Evolutionary conservation across 2,113 vertebrate species (phyloP).

Genomic region (Pelecanus crispus): DNA sequence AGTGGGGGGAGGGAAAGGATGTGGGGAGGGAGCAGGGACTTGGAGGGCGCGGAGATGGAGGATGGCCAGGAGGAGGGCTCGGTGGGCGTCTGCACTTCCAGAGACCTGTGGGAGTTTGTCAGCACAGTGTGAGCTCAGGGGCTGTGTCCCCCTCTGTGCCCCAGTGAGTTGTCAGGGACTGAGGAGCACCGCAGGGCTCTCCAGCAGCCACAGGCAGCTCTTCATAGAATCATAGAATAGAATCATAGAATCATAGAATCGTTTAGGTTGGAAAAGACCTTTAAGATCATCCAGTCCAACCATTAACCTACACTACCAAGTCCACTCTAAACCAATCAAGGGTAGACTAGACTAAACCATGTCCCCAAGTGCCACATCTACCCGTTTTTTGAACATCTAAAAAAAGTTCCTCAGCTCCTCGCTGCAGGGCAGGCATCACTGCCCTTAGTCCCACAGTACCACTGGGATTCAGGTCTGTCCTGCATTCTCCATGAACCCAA

Average conservation of each 20-base stretch:
- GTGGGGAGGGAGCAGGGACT: not conserved
- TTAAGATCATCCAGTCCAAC: no score
- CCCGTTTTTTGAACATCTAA: no score
- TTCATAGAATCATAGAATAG: no score
- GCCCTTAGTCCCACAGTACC: rapidly evolving
- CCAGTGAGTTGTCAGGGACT: not conserved
- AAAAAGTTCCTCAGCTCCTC: no score
- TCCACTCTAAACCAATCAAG: no score
- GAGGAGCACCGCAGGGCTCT: not conserved
- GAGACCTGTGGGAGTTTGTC: not conserved
- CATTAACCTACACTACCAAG: no score
- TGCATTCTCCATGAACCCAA: not conserved
- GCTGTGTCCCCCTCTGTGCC: not conserved
- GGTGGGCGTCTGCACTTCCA: not conserved
- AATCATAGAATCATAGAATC: no score
- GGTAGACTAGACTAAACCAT: no score
- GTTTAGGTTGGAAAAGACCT: no score
- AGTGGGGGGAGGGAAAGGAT: not conserved
- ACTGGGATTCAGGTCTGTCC: not conserved
- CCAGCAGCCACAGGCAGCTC: not conserved
- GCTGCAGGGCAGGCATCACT: not conserved
- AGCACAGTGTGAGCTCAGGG: not conserved
- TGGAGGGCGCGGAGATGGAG: rapidly evolving
- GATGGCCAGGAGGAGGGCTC: not conserved
- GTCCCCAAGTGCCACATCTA: no score